A percentile compares a stretch with the other conserved stretches of the same genome.
These are phyloP conservation scores for Aphelenchoides bicaudatus DNA, from an alignment of 2,888 invertebrate genomes.

Conservation along the genomic window DNA sequence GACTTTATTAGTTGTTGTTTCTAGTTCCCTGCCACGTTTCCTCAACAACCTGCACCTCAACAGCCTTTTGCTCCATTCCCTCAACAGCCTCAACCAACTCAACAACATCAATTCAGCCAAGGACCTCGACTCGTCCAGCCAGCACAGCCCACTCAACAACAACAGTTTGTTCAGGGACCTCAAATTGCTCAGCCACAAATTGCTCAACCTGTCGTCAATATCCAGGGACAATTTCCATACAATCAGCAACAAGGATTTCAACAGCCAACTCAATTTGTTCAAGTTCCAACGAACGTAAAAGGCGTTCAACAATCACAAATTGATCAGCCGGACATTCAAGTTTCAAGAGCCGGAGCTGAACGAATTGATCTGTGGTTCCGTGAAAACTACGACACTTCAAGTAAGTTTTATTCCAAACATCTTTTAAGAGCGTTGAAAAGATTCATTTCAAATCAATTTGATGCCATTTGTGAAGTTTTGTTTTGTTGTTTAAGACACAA, in stretches of 20 bases:
- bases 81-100: constrained; percentile 5
- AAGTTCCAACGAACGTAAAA: not conserved
- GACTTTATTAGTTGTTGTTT: too few relatives aligned
- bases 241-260: constrained; percentile 17
- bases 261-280: constrained; percentile 4
- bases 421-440: too few relatives aligned
- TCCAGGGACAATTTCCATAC: constrained; percentile 18
- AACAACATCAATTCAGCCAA: not conserved
- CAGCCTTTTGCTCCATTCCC: not conserved
- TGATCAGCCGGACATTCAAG: constrained; percentile 21
- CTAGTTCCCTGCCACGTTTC: not conserved
- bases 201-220: too few relatives aligned
- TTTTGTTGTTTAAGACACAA: too few relatives aligned
- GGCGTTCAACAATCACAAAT: constrained; percentile 2
- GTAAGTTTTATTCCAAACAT: constrained; percentile 24
- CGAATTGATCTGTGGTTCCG: constrained; percentile 39
- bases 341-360: constrained; percentile 23
- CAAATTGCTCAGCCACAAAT: not conserved
- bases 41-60: not conserved
- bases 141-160: too few relatives aligned
- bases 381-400: constrained; percentile 35
- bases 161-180: too few relatives aligned
- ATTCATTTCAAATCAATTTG: too few relatives aligned
- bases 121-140: too few relatives aligned
- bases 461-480: too few relatives aligned